Conservation (phyloP, 92 coral and sea anemone genomes). For the Zoanthus gigantus region DNA sequence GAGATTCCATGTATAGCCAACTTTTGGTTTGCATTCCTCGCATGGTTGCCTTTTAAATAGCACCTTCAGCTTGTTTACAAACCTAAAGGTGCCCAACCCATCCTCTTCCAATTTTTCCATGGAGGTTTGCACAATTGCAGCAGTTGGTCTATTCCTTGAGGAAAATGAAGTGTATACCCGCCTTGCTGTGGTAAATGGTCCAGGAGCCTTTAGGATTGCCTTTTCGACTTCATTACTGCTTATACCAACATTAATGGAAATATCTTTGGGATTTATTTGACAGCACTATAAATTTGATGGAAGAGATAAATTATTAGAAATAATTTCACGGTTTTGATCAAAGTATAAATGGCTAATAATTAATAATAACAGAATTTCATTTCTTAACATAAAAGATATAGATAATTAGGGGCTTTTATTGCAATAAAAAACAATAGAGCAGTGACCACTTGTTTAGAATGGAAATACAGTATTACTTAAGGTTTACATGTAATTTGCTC, state of each 20-base stretch:
- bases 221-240: slow-evolving; percentile 29
- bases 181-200: slow-evolving; percentile 52
- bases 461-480: background rate
- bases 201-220: slow-evolving; percentile 43
- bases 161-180: slow-evolving; percentile 53
- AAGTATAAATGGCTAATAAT: background rate
- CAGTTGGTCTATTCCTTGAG: slow-evolving; percentile 44
- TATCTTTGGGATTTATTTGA: slow-evolving; percentile 38
- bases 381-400: background rate
- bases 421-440: background rate
- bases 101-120: slow-evolving; percentile 50
- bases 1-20: slow-evolving; percentile 60
- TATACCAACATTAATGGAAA: slow-evolving; percentile 30
- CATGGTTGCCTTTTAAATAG: slow-evolving; percentile 46
- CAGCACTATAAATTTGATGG: slow-evolving; percentile 5
- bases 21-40: slow-evolving; percentile 35
- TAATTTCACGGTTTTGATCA: background rate
- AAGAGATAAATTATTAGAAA: background rate
- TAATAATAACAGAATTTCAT: background rate
- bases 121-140: slow-evolving; percentile 33
- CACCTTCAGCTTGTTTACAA: slow-evolving; percentile 46
- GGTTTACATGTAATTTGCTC: background rate
- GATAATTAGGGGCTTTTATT: background rate
- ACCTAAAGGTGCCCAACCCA: slow-evolving; percentile 54
- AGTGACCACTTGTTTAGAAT: background rate